Conservation (phyloP, 2,888 invertebrate genomes). For the Plemyria rubiginata region DNA sequence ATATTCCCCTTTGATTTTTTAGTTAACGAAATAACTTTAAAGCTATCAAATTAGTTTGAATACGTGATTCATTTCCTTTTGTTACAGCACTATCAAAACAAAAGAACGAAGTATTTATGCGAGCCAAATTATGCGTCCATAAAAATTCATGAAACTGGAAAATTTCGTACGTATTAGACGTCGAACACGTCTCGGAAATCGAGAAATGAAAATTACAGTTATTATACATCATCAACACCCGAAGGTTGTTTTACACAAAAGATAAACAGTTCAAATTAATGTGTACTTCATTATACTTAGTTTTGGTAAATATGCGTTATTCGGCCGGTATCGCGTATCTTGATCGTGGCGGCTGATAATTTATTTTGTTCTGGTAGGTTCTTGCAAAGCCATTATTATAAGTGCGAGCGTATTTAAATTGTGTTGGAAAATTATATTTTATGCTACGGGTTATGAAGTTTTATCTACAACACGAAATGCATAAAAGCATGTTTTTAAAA, state of each 20-base stretch:
- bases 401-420: constrained; percentile 33
- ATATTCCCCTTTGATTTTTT: too few species aligned
- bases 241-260: constrained; percentile 79
- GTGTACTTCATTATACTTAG: constrained; percentile 77
- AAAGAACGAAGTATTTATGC: constrained; percentile 54
- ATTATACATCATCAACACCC: constrained; percentile 82
- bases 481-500: background rate
- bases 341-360: constrained; percentile 64
- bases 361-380: constrained; percentile 51
- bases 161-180: constrained; percentile 72
- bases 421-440: constrained; percentile 27
- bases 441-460: constrained; percentile 18
- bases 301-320: constrained; percentile 78
- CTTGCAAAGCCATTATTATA: constrained; percentile 36
- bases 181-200: constrained; percentile 78
- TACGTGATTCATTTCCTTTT: constrained; percentile 10
- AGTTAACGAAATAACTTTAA: background rate
- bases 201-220: constrained; percentile 79
- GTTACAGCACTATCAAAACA: constrained; percentile 48
- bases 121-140: constrained; percentile 57
- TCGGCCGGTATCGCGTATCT: constrained; percentile 72
- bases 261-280: constrained; percentile 82
- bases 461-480: constrained; percentile 5
- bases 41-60: constrained; percentile 1
- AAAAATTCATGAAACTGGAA: constrained; percentile 72